Percentiles rank a stretch among this genome's conserved stretches.
Evolutionary conservation across 2,113 vertebrate species (phyloP).

Genomic region (Pluvialis apricaria): DNA sequence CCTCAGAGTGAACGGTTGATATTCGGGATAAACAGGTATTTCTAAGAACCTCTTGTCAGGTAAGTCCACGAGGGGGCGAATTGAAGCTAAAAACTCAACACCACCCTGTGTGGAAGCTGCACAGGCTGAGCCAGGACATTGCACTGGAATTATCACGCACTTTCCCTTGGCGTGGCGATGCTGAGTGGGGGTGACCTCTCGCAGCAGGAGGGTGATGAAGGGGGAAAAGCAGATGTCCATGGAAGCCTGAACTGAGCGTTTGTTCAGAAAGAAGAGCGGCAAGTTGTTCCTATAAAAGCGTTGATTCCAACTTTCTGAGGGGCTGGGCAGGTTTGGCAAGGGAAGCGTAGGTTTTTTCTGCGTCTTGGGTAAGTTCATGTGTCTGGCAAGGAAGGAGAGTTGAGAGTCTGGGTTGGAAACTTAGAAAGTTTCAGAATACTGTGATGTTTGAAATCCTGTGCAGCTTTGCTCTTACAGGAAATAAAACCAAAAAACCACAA

Average conservation of each 20-base stretch:
- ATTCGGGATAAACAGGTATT: background rate
- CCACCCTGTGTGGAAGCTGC: background rate
- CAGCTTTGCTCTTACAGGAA: background rate
- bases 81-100: background rate
- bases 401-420: background rate
- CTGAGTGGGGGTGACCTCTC: background rate
- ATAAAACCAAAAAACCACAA: background rate
- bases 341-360: background rate
- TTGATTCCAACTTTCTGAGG: background rate
- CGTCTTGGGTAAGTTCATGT: background rate
- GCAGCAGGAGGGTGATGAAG: background rate
- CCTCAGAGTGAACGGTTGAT: background rate
- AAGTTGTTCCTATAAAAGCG: background rate
- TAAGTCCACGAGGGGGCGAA: conserved; percentile 5
- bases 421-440: background rate
- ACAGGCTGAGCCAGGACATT: accelerated
- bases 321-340: background rate
- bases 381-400: background rate
- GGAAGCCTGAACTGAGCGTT: background rate
- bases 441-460: background rate
- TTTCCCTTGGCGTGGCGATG: background rate
- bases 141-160: too few species aligned
- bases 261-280: background rate
- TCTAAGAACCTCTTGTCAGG: background rate
- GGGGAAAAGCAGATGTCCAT: accelerated